Evolutionary conservation across 92 coral and sea anemone genomes (phyloP), one percentile per base, ranked within the genome.

Genomic region (Scolanthus callimorphus): DNA sequence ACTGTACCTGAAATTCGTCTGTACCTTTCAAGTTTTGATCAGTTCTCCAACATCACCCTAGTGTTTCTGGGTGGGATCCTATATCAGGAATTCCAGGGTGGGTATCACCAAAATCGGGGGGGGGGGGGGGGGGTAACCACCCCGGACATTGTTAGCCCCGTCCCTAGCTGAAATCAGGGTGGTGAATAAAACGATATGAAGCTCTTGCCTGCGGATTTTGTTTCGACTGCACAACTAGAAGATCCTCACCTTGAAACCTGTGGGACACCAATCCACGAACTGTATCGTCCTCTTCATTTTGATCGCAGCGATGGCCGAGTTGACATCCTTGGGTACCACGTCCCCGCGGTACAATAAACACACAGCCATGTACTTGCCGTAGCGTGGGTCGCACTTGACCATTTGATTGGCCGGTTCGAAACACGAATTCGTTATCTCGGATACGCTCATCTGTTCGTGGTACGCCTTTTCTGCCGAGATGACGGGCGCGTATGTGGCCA

Each of bases 321-420:
- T 81, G 49, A 81, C 88, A 56, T 81, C 88, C 29, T 81, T 81
- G 45, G 88, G 88, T 8, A 81, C 88, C 41, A 85, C 92, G 55
- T 85, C 92, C 49, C 92, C 92, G 64, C 92, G 86, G 45, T 69
- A 85, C 71, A 88, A 34, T 79, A 77, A 1, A 39, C 76, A 85
- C 55, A 86, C 73, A 19, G 87, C 92, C 86, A 85, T 85, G 83
- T 85, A 85, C 55, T 85, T 85, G 73, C 91, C 91, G 30, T 79
- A 80, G 67, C 91, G 85, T 49, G 91, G 91, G 59, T 84, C 91
- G 68, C 91, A 84, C 57, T 84, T 84, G 20, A 84, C 91, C 91
- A 84, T 84, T 82, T 84, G 90, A 41, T 73, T 84, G 70, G 90
- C 71, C 51, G 90, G 90, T 56, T 84, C 90, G 55, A 84, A 84